Percentiles rank a stretch among this genome's conserved stretches.
These are phyloP conservation scores for Diabrotica virgifera DNA, from an alignment of 1,140 invertebrate genomes.

Conservation along the genomic window DNA sequence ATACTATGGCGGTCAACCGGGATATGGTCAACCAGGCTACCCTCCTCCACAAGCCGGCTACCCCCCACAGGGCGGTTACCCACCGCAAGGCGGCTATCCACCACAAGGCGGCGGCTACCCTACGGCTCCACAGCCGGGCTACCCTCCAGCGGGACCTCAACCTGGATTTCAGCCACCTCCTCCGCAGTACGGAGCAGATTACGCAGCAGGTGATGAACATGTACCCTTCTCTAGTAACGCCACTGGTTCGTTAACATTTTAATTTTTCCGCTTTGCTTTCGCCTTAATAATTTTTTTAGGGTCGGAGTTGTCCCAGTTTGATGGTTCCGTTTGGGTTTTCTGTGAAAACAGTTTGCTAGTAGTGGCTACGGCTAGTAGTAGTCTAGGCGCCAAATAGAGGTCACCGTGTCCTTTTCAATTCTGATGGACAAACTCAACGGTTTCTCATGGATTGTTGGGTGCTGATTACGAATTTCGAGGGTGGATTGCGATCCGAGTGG, in stretches of 20 bases:
- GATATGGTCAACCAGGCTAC: constrained; percentile 34
- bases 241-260: constrained; percentile 33
- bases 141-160: constrained; percentile 38
- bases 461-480: too few species aligned
- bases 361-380: too few species aligned
- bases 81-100: constrained; percentile 51
- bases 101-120: constrained; percentile 41
- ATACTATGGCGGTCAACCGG: constrained; percentile 40
- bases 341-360: too few species aligned
- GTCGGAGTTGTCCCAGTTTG: too few species aligned
- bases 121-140: constrained; percentile 52
- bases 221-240: constrained; percentile 33
- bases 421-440: too few species aligned
- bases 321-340: too few species aligned
- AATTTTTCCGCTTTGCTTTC: constrained; percentile 10
- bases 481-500: too few species aligned
- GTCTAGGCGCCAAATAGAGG: too few species aligned
- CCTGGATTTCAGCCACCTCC: constrained; percentile 32
- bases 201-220: constrained; percentile 36
- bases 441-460: too few species aligned
- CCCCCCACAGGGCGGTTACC: constrained; percentile 28
- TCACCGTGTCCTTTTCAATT: too few species aligned
- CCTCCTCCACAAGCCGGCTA: constrained; percentile 27
- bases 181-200: constrained; percentile 8
- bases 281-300: background rate